A percentile compares a stretch with the other conserved stretches of the same genome.
These are phyloP conservation scores for Cephus runcator DNA, from an alignment of 2,888 invertebrate species.

Conservation along the genomic window DNA sequence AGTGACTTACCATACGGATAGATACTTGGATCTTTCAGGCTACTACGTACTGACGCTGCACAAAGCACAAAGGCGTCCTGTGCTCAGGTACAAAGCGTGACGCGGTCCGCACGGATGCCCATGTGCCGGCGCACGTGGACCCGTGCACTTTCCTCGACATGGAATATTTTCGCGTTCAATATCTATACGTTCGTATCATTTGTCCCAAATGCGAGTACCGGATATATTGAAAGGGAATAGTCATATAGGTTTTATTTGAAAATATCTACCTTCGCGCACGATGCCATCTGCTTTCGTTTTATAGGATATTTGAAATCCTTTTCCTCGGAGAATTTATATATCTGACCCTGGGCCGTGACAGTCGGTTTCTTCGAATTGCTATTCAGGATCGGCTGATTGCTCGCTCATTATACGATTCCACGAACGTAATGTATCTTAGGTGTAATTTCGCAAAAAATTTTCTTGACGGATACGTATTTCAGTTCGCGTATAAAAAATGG, in stretches of 20 bases:
- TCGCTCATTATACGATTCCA: neutral
- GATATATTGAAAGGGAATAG: neutral
- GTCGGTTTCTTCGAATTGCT: neutral
- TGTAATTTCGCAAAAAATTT: neutral
- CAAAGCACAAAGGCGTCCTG: slow-evolving; percentile 1
- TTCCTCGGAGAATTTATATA: neutral
- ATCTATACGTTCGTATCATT: neutral
- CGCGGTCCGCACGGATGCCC: slow-evolving; percentile 3
- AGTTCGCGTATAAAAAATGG: rapidly evolving
- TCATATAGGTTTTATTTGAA: neutral
- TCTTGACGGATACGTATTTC: no score
- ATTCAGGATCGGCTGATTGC: neutral
- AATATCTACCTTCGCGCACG: neutral
- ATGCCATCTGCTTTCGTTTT: neutral
- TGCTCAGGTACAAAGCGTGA: slow-evolving; percentile 1
- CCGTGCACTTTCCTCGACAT: neutral
- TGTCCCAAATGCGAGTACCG: neutral
- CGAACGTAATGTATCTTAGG: neutral
- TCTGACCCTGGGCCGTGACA: neutral
- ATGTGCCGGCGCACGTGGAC: neutral
- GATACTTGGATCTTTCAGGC: slow-evolving; percentile 1
- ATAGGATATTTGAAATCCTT: neutral
- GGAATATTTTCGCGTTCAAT: neutral
- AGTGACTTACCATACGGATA: neutral
- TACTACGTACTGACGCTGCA: neutral